Base-by-base conservation (phyloP, 2,113 vertebrate genomes). In the Falcunculus frontatus region DNA sequence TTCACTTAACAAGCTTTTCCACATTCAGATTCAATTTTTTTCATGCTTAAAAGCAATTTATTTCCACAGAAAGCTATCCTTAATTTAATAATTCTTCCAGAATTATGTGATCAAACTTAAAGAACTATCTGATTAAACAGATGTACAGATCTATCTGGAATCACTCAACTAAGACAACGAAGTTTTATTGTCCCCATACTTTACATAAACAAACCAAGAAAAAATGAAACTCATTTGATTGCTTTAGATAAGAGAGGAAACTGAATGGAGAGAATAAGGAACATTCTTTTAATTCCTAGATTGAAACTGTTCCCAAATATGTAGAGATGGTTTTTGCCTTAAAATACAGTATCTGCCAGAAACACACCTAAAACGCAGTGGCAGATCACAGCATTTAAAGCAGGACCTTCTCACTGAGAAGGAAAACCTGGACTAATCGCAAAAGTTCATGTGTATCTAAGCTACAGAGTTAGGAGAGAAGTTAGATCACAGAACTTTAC, bases 271-370 rank as follows among this genome's bases (percentile, higher is more conserved):
- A 91, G 27, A 57, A 80, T 33, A 22, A 6, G 4, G 19, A 83
- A 72, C 37, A 75, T 33, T 84, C 12, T 78, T 75, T 74, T 75
- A n/a, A 53, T 49, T 87, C 16, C 15, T 46, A 63, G 3, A 3
- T 50, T 32, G 56, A 2, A 39, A 6, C 3, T 80, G 8, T 65
- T 93, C 20, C 2, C 2, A n/a, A 64, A 29, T 17, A 78, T 0
- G 0, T 11, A 49, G 26, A 63, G 57, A 10, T 46, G 10, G 3
- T 37, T 73, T 74, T 9, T 74, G 9, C 4, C 18, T 62, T 70
- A 44, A 64, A 79, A 70, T 55, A 59, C 4, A 9, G 0, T 20
- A 44, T n/a, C 10, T 65, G 6, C 26, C 22, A 16, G 18, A 77
- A 76, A 73, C 18, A 69, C 3, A 21, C 19, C 35, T 77, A 33